A percentile compares a stretch with the other conserved stretches of the same genome.
phyloP scores from a whole-genome alignment of 2,113 vertebrate species.

The Plecotus auritus region DNA sequence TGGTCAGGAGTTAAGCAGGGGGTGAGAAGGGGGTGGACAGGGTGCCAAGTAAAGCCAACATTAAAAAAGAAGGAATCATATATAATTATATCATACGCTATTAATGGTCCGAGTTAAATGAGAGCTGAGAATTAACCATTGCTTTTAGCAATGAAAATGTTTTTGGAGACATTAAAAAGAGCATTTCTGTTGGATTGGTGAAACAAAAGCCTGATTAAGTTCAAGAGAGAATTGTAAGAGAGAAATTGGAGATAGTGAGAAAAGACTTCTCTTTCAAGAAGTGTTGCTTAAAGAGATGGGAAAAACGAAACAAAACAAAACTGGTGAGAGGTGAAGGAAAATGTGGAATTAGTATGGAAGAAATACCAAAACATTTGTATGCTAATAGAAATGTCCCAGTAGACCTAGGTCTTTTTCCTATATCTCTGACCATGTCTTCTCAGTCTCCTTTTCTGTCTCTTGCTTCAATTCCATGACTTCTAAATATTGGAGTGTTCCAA shows the following conservation, averaged over 20 bases:
- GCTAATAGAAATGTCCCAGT: background rate
- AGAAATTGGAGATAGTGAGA: background rate
- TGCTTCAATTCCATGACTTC: background rate
- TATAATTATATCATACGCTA: background rate
- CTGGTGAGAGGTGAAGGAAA: background rate
- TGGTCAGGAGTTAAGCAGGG: background rate
- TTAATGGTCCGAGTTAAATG: background rate
- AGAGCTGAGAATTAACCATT: background rate
- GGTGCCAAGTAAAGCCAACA: background rate
- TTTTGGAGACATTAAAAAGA: background rate
- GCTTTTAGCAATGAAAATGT: background rate
- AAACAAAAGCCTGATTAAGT: background rate
- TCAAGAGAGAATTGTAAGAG: background rate
- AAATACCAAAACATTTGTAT: background rate
- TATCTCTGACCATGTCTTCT: background rate
- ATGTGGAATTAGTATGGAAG: background rate
- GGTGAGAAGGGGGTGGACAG: background rate
- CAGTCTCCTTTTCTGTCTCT: background rate
- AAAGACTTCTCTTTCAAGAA: background rate
- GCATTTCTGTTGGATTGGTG: background rate
- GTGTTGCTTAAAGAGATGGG: background rate
- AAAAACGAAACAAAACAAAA: background rate
- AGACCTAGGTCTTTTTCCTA: no score
- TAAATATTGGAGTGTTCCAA: background rate
- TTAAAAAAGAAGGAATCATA: background rate